Evolutionary conservation across 1,140 invertebrate genomes (phyloP), one percentile per base, ranked within the genome.

Genomic region (Mya arenaria): DNA sequence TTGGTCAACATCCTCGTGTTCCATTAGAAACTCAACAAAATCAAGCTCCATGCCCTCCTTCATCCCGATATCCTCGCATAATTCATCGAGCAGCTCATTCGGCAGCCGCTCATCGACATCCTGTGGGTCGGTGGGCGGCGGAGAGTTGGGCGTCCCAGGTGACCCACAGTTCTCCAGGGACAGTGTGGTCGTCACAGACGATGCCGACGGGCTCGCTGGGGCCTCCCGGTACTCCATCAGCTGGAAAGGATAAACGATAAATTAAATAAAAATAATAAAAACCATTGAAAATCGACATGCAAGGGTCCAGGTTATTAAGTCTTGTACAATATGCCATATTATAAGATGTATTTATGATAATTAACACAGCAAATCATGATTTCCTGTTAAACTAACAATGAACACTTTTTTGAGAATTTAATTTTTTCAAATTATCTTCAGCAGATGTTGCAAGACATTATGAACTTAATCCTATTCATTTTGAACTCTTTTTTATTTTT

Each of bases 31-130:
- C 81, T 92, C 92, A 17, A 91, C 89, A 85, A 92, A 90, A 81
- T 92, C 92, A 55, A 92, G 78, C 69, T 92, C 92, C 90, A 92
- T 92, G 15, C 89, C 91, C 44, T 92, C 91, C 74, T 92, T 91
- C 87, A 92, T 91, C 1, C 92, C 92, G 58, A 92, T 92, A 75
- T 92, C 92, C 73, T 89, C 89, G 84, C 91, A 92, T n/a, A 92
- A 91, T 84, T 92, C 91, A 66, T 92, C 91, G 66, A 92, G 84
- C 1, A 92, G 89, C 78, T 92, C 92, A 66, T 92, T 92, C 19
- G 90, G 91, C 10, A 92, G 84, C n/a, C 91, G 78, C 48, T 92
- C 91, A 75, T 92, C 87, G 80, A 89, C 90, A 52, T 85, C 83
- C n/a, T 69, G 78, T 8, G 69, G 77, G 19, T 77, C 84, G 10